phyloP scores from a whole-genome alignment of 2,113 vertebrate genomes.

The Tyrannus savana region DNA sequence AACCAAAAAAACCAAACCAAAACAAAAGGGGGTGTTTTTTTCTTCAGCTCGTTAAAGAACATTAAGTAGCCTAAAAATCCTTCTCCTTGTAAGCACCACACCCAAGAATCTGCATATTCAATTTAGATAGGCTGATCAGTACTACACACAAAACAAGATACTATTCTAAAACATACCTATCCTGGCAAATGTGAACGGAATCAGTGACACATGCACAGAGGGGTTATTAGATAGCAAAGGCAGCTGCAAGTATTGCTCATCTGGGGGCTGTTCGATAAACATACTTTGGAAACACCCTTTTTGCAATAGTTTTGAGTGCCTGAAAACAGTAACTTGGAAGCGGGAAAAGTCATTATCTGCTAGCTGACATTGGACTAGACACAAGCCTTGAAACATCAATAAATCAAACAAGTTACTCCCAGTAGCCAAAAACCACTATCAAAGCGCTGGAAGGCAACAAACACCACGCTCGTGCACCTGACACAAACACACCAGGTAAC shows the following conservation, averaged over 20 bases:
- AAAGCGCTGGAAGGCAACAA: background rate
- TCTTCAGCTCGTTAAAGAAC: background rate
- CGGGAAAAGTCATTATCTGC: background rate
- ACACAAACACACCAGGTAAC: background rate
- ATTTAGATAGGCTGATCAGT: background rate
- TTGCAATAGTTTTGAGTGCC: background rate
- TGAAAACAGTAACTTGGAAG: background rate
- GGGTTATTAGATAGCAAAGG: background rate
- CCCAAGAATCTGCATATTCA: background rate
- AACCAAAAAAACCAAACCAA: background rate
- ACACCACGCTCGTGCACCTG: background rate
- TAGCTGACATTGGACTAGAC: background rate
- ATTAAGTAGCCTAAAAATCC: background rate
- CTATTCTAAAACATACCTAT: background rate
- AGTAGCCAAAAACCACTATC: background rate
- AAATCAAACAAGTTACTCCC: background rate
- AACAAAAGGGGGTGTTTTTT: background rate
- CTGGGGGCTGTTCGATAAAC: conserved; percentile 12
- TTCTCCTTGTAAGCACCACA: background rate
- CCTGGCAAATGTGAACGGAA: background rate
- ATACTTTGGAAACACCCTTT: background rate
- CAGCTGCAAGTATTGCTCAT: background rate
- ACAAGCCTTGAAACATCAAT: background rate
- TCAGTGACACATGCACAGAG: background rate
- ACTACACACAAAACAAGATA: background rate